Percentiles rank a stretch among this genome's conserved stretches.
phyloP scores from a whole-genome alignment of 2,888 invertebrate genomes.

The Synanthedon myopaeformis region DNA sequence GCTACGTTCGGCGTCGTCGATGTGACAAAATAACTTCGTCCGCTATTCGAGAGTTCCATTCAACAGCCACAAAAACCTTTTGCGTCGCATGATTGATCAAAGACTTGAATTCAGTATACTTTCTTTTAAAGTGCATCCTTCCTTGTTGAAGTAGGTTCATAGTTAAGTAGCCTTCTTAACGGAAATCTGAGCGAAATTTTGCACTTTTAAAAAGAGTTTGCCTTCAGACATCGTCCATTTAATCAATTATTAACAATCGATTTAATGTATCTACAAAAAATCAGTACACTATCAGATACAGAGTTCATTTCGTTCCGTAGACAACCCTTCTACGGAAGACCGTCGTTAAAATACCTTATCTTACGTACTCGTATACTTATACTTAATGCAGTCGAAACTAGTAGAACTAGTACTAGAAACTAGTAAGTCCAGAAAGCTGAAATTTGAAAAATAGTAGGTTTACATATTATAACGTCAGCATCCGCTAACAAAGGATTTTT shows the following conservation, averaged over 20 bases:
- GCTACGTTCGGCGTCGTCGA: slow-evolving; percentile 29
- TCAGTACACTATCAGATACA: not conserved
- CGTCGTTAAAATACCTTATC: no score
- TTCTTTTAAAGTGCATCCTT: slow-evolving; percentile 41
- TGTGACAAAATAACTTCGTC: slow-evolving; percentile 52
- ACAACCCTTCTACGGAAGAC: no score
- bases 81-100: slow-evolving; percentile 63
- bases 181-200: not conserved
- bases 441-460: no score
- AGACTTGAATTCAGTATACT: slow-evolving; percentile 41
- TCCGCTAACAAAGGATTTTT: no score
- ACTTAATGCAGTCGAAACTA: no score
- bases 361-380: no score
- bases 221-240: not conserved
- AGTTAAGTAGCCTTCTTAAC: not conserved
- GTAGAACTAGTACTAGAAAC: no score
- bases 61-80: slow-evolving; percentile 57
- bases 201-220: not conserved
- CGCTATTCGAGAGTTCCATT: slow-evolving; percentile 43
- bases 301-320: no score
- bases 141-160: not conserved
- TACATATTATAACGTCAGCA: no score
- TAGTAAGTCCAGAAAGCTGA: no score
- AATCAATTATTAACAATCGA: no score
- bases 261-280: not conserved